These are phyloP conservation scores for Drosophila lini DNA, from an alignment of 1,140 invertebrate species.

Conservation along the genomic window DNA sequence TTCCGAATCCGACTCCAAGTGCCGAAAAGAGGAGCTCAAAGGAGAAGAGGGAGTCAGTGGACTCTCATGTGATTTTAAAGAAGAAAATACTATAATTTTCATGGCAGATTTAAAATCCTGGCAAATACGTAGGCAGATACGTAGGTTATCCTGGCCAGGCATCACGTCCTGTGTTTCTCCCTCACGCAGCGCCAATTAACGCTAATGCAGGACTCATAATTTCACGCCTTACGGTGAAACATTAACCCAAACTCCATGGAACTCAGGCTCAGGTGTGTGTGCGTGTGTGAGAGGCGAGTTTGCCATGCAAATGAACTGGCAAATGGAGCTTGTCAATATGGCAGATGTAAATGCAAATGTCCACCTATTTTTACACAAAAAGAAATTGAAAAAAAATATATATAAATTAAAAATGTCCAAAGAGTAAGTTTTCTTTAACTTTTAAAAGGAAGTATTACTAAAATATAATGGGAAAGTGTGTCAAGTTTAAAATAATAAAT, in stretches of 20 bases:
- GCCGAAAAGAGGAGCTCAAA: not conserved
- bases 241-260: slow-evolving; percentile 10
- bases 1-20: slow-evolving; percentile 26
- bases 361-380: not conserved
- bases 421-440: too few relatives aligned
- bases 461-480: too few relatives aligned
- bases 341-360: slow-evolving; percentile 42
- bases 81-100: slow-evolving; percentile 28
- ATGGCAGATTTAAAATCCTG: slow-evolving; percentile 21
- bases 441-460: too few relatives aligned
- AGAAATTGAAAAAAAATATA: not conserved
- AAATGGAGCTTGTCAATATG: slow-evolving; percentile 74
- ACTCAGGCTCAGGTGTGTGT: not conserved
- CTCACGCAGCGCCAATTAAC: slow-evolving; percentile 61
- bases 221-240: slow-evolving; percentile 61
- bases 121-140: slow-evolving; percentile 11
- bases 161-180: slow-evolving; percentile 21
- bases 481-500: too few relatives aligned
- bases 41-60: not conserved
- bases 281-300: slow-evolving; percentile 6
- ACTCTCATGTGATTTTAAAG: slow-evolving; percentile 25
- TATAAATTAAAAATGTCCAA: too few relatives aligned
- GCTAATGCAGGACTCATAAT: slow-evolving; percentile 71
- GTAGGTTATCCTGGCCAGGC: slow-evolving; percentile 23
- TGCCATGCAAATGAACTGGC: slow-evolving; percentile 63